Percentiles rank a stretch among this genome's conserved stretches.
phyloP scores from a whole-genome alignment of 2,797 vertebrate species.

The Synanceia verrucosa region DNA sequence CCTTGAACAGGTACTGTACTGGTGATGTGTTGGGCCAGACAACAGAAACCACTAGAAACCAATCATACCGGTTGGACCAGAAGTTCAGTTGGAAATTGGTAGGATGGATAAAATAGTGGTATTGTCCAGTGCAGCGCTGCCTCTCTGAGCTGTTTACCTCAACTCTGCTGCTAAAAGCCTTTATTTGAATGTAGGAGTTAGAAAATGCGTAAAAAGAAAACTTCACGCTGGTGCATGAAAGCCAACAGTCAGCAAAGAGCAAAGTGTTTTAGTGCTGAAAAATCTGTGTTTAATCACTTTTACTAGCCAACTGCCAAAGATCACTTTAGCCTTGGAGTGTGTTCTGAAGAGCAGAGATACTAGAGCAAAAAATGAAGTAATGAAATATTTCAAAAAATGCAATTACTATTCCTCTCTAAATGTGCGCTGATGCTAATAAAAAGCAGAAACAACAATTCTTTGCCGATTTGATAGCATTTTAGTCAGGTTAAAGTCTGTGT shows the following conservation, averaged over 20 bases:
- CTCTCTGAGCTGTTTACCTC: not conserved
- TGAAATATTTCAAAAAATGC: slow-evolving; percentile 7
- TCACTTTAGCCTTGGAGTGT: not conserved
- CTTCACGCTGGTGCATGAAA: not conserved
- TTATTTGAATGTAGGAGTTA: not conserved
- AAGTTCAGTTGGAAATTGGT: not conserved
- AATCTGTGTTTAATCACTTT: slow-evolving; percentile 22
- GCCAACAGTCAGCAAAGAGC: not conserved
- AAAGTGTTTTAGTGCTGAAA: slow-evolving; percentile 1
- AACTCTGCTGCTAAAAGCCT: not conserved
- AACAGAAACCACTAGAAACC: not conserved
- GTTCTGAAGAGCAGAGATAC: slow-evolving; percentile 6
- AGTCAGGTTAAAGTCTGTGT: slow-evolving; percentile 24
- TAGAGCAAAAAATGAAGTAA: slow-evolving; percentile 8
- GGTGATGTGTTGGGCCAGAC: not conserved
- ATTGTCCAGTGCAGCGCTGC: not conserved
- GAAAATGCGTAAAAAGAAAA: not conserved
- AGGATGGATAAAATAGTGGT: not conserved
- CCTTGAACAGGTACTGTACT: not conserved
- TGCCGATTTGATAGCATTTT: slow-evolving; percentile 25
- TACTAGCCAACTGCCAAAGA: not conserved
- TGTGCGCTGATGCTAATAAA: slow-evolving; percentile 7
- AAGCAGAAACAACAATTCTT: slow-evolving; percentile 19
- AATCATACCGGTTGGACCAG: not conserved
- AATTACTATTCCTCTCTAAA: not conserved